Evolutionary conservation across 2,113 vertebrate species (phyloP), one percentile per base, ranked within the genome.

Genomic region (Benitochromis conjunctus): DNA sequence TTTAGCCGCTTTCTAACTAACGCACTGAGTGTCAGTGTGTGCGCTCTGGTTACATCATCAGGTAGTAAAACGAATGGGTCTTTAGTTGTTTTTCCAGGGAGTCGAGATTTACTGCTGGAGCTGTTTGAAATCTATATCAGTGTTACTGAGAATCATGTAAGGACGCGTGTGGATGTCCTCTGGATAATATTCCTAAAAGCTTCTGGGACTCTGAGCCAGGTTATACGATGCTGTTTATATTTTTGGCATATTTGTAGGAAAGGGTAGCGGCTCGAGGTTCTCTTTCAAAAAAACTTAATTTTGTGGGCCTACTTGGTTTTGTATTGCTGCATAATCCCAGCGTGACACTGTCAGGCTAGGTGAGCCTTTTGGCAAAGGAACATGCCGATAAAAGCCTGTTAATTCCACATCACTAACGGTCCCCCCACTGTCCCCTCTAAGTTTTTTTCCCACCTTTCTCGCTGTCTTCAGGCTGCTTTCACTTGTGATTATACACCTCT

Each of bases 311-410:
- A 31, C 34, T 81, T 69, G 18, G 53, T 86, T 83, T 58, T 57
- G 57, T 78, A 43, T 85, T 79, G 26, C 69, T 66, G 3, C 88
- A 58, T 86, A 83, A 85, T 89, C 78, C 86, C 83, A 76, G 54
- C 34, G 26, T 55, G 78, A 80, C 82, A 38, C 78, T 26, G 13
- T 78, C 74, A 81, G 77, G 38, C 60, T 36, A 85, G 86, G 88
- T 82, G 85, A 92, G 76, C 56, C 92, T 80, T 92, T 87, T 62
- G 88, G 92, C 89, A 84, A 89, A 86, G 87, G 56, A 86, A 64
- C 88, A 82, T 78, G 86, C 87, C 88, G 86, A 92, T 89, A 88
- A 93, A 93, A 90, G 80, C 71, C 90, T 84, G 90, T 94, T 94
- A 85, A 89, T 89, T 92, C 85, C 69, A 71, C 84, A 48, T 79